Base-by-base conservation (phyloP, 2,113 vertebrate genomes). In the Turnix velox region DNA sequence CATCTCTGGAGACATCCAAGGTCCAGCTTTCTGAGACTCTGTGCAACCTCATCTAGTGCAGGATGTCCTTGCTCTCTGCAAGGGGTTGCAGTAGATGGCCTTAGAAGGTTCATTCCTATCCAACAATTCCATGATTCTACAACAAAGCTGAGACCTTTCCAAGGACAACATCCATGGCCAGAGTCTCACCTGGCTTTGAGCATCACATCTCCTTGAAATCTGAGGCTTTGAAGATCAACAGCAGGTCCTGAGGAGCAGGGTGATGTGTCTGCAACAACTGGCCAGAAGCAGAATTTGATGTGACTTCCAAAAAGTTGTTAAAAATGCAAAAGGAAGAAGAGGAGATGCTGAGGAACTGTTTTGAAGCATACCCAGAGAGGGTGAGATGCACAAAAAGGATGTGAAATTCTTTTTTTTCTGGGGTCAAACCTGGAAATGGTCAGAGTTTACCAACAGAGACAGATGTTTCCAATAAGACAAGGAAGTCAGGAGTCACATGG, bases 401-500 rank as follows among this genome's bases (percentile, higher is more conserved):
- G 85, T 96, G 96, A 95, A 97, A 97, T 89, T 73, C 35, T 84
- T 71, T 85, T 54, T 54, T 54, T 69, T 89, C 17, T 17, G 57
- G 59, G 77, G 40, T 42, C 83, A 46, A 80, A 93, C 28, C 62
- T 84, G 90, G 84, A 74, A 61, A 35, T 25, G 66, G 55, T 61
- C 87, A 58, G 76, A 86, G 76, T 84, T 88, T 89, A 73, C 93
- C 57, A 55, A 55, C 83, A 88, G 62, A 45, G 57, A 52, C 98
- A 98, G 98, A 97, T 98, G 98, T 97, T 97, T 97, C 95, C 94
- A 95, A 96, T 98, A 94, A 98, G 87, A 83, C 86, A 18, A 91
- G 57, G 77, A 77, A 94, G 54, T 79, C 96, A 75, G 79, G 79
- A 45, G 92, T 96, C 97, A 96, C 96, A 88, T 93, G 97, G 97